Evolutionary conservation across 1,140 invertebrate species (phyloP).

Genomic region (Hyphantria cunea): DNA sequence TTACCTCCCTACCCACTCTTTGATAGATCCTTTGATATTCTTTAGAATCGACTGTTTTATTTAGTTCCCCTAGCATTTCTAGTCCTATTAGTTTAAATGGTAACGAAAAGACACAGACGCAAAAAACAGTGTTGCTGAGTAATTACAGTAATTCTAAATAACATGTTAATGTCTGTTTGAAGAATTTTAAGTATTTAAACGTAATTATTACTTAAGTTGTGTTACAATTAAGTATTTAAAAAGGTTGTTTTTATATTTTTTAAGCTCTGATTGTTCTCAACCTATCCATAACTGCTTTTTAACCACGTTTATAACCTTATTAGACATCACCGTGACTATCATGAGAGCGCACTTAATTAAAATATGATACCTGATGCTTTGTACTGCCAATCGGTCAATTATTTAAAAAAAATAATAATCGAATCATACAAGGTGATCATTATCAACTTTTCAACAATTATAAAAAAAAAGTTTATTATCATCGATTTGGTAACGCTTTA

Average conservation of each 20-base stretch:
- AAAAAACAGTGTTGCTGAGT: too few species aligned
- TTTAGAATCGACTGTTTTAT: constrained; percentile 26
- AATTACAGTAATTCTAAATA: too few species aligned
- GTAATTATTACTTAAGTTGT: too few species aligned
- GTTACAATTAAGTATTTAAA: too few species aligned
- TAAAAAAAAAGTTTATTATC: constrained; percentile 9
- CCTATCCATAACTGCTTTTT: too few species aligned
- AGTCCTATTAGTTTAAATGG: constrained; percentile 12
- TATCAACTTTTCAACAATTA: constrained; percentile 26
- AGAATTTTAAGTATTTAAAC: too few species aligned
- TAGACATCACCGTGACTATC: too few species aligned
- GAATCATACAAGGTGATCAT: constrained; percentile 9
- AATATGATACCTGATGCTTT: neutral
- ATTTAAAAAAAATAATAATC: constrained; percentile 15
- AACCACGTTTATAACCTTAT: too few species aligned
- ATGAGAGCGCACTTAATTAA: too few species aligned
- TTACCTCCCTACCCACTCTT: constrained; percentile 25
- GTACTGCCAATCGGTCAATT: constrained; percentile 20
- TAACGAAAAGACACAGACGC: neutral
- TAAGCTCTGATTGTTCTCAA: too few species aligned
- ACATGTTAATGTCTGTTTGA: too few species aligned
- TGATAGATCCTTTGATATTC: constrained; percentile 18
- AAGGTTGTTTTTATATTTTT: too few species aligned
- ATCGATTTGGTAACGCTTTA: constrained; percentile 17
- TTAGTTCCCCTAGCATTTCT: constrained; percentile 18